Evolutionary conservation across 2,113 vertebrate genomes (phyloP), one percentile per base, ranked within the genome.

Genomic region (Coptodon rendalli): DNA sequence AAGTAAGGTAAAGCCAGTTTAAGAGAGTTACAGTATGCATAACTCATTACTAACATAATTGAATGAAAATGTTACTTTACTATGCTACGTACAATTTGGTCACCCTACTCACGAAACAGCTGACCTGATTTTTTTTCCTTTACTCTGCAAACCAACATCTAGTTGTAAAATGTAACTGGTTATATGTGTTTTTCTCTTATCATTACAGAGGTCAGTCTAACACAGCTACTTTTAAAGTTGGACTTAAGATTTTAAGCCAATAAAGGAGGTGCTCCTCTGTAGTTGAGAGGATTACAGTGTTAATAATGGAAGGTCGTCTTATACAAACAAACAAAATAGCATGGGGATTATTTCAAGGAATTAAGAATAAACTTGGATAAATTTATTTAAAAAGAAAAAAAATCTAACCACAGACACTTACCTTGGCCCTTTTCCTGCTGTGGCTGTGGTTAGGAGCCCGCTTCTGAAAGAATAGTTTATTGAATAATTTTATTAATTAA

Each of bases 391-490:
- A 68, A 22, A 68, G 11, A 8, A 66, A 66, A 24, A 13, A 66
- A 36, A 36, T 71, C 12, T 24, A 17, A 86, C 12, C 11, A 56
- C 6, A 85, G 73, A 61, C 1, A 81, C 96, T 94, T 95, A 99
- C 98, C 97, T 99, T 99, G 95, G 98, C 97, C 96, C 98, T 97
- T 96, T 99, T 99, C 94, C 98, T 98, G 76, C 97, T 96, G 89
- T 99, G 98, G 48, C 98, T 97, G 7, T 99, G 98, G 92, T 97
- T 97, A 2, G 98, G 97, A 73, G 97, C 95, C 89, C 98, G 96
- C 84, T 97, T 98, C 98, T 99, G 96, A 31, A 90, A 95, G 29
- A 89, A 2, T 81, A 66, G 80, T 13, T 3, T n/a, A 14, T 71
- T 7, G 22, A 86, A 2, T 73, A 0, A 16, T 54, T 48, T 54